A percentile compares a stretch with the other conserved stretches of the same genome.
phyloP scores from a whole-genome alignment of 2,113 vertebrate species.

The Empidonax alnorum region DNA sequence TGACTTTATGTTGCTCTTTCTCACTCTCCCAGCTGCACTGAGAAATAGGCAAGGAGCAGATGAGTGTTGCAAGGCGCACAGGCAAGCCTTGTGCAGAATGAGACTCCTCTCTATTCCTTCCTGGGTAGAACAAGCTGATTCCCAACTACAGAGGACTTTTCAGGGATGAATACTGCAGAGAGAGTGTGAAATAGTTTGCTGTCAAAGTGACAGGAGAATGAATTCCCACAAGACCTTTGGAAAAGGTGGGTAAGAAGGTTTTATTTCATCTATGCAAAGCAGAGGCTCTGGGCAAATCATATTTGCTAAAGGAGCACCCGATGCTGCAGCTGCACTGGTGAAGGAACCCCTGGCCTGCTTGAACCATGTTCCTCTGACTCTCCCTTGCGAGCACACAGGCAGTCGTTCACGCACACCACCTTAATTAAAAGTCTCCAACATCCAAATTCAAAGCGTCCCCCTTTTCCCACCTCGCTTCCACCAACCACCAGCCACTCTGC shows the following conservation, averaged over 20 bases:
- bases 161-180: not conserved
- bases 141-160: not conserved
- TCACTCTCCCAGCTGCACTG: not conserved
- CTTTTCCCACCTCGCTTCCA: not conserved
- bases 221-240: not conserved
- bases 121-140: not conserved
- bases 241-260: not conserved
- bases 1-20: not conserved
- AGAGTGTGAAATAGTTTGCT: not conserved
- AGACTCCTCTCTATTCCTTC: not conserved
- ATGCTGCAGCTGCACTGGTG: not conserved
- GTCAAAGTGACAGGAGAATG: not conserved
- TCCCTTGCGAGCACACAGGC: not conserved
- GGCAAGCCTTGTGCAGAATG: not conserved
- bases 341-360: not conserved
- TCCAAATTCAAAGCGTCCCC: not conserved
- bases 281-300: not conserved
- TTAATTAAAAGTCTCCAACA: not conserved
- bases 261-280: not conserved
- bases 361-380: rapidly evolving
- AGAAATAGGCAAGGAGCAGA: not conserved
- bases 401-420: not conserved
- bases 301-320: not conserved
- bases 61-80: rapidly evolving
- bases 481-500: not conserved